Evolutionary conservation across 2,797 vertebrate species (phyloP).

Genomic region (Lophius americanus): DNA sequence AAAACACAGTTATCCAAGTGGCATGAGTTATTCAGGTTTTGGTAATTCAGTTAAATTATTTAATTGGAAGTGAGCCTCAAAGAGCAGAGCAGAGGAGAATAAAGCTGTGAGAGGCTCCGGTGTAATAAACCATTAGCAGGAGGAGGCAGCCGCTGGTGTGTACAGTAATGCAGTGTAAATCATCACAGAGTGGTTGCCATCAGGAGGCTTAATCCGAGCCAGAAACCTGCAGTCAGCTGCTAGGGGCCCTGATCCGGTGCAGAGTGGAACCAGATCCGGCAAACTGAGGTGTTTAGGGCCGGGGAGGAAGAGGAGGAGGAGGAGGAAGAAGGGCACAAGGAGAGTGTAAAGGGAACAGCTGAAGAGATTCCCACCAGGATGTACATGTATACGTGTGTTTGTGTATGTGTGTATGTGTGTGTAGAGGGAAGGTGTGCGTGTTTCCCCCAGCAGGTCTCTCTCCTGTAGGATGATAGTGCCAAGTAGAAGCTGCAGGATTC

Average conservation of each 20-base stretch:
- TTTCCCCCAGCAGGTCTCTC: constrained; percentile 66
- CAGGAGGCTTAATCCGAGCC: constrained; percentile 63
- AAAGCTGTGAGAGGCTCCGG: constrained; percentile 50
- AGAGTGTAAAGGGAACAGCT: constrained; percentile 59
- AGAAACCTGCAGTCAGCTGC: constrained; percentile 72
- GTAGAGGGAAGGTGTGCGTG: not conserved
- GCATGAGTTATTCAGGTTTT: constrained; percentile 54
- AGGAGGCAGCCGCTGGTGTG: constrained; percentile 58
- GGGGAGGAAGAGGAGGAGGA: constrained; percentile 32
- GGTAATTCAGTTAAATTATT: constrained; percentile 65
- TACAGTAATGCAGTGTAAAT: constrained; percentile 76
- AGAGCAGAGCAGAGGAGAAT: constrained; percentile 42
- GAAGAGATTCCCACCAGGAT: constrained; percentile 69
- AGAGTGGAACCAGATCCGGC: constrained; percentile 70
- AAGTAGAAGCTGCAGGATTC: constrained; percentile 68
- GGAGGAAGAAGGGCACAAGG: constrained; percentile 31
- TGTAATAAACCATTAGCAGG: constrained; percentile 71
- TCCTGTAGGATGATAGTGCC: constrained; percentile 75
- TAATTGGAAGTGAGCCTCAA: constrained; percentile 55
- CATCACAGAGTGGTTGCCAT: constrained; percentile 72
- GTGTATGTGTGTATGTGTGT: constrained; percentile 14
- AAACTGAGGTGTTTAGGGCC: constrained; percentile 69
- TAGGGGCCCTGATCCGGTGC: constrained; percentile 63
- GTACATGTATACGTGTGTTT: constrained; percentile 13
- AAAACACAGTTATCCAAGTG: constrained; percentile 46